Evolutionary conservation across 2,797 vertebrate genomes (phyloP).

Genomic region (Eremophila alpestris): DNA sequence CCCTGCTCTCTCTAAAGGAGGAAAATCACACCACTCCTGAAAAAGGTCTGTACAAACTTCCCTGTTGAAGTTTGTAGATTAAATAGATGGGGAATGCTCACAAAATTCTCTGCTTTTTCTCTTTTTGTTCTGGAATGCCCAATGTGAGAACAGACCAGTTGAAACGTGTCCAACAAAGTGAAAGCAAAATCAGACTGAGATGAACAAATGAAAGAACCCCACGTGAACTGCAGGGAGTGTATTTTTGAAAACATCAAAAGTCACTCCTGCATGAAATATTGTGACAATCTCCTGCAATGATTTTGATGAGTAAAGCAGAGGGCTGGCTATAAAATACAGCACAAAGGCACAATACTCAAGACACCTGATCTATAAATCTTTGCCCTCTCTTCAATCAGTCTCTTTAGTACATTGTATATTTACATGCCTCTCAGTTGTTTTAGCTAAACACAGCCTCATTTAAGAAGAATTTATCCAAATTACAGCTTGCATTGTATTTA

Average conservation of each 20-base stretch:
- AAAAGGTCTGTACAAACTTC: not conserved
- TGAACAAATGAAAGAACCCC: not conserved
- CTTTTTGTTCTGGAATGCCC: not conserved
- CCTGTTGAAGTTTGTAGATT: not conserved
- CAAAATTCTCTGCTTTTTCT: not conserved
- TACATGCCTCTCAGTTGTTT: not conserved
- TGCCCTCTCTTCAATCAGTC: not conserved
- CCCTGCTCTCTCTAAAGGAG: not conserved
- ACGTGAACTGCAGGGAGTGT: not conserved
- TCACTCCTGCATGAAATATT: accelerated
- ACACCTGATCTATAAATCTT: not conserved
- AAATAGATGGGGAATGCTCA: not conserved
- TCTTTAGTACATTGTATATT: not conserved
- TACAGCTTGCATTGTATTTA: not conserved
- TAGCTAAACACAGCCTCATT: not conserved
- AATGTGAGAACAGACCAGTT: not conserved
- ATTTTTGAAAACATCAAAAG: not conserved
- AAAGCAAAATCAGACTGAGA: not conserved
- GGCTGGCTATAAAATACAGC: not conserved
- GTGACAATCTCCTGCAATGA: not conserved
- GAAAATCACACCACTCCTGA: not conserved
- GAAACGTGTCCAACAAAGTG: not conserved
- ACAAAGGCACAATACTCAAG: not conserved
- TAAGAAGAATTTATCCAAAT: not conserved
- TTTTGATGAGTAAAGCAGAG: not conserved